A percentile compares a stretch with the other conserved stretches of the same genome.
Conservation (phyloP, 2,888 invertebrate genomes). For the Tridacna gigas region DNA sequence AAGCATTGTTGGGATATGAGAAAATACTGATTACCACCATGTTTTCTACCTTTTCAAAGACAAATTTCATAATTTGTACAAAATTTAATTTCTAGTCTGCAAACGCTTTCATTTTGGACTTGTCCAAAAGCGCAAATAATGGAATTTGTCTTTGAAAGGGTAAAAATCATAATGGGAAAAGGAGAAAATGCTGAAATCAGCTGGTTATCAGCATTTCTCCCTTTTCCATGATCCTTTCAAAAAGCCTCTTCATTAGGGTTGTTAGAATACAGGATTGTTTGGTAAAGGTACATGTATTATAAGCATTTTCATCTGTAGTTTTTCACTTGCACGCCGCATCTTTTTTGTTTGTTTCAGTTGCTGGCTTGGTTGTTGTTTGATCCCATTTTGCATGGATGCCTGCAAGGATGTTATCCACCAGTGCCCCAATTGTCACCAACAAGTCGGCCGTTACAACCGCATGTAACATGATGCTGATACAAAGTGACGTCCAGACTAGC, state of each 20-base stretch:
- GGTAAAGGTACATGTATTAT: background rate
- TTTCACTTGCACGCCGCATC: conserved; percentile 38
- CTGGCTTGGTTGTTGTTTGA: conserved; percentile 73
- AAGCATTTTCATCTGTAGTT: background rate
- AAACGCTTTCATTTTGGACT: too few relatives aligned
- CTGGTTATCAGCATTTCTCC: background rate
- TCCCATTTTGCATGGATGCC: conserved; percentile 74
- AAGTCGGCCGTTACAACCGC: conserved; percentile 76
- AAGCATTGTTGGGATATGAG: too few relatives aligned
- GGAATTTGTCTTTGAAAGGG: too few relatives aligned
- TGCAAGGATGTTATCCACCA: conserved; percentile 82
- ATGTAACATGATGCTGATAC: conserved; percentile 65
- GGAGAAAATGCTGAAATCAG: too few relatives aligned
- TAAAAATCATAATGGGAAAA: too few relatives aligned
- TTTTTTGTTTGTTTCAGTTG: conserved; percentile 67
- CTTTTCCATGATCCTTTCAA: background rate
- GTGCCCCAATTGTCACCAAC: conserved; percentile 81
- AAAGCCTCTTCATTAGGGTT: background rate
- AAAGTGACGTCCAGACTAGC: too few relatives aligned
- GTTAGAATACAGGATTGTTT: background rate
- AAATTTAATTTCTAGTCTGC: too few relatives aligned
- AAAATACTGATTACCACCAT: too few relatives aligned
- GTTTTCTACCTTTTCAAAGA: too few relatives aligned
- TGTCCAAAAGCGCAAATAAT: too few relatives aligned
- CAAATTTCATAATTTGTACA: too few relatives aligned